Evolutionary conservation across 1,140 invertebrate species (phyloP), one percentile per base, ranked within the genome.

Genomic region (Grapholita molesta): DNA sequence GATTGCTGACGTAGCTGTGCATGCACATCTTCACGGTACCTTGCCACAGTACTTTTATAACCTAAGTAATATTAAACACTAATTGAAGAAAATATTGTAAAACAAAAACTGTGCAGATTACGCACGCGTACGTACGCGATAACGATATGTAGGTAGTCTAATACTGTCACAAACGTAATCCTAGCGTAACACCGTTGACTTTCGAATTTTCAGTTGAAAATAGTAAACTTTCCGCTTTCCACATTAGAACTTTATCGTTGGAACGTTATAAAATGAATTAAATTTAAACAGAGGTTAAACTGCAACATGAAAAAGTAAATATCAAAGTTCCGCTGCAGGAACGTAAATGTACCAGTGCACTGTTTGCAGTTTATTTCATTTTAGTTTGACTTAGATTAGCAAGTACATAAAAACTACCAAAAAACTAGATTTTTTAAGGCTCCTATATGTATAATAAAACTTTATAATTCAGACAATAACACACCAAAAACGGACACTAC

Each of bases 231-330:
- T 48, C 42, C 15, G 42, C 42, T 48, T 48, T 48, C 42, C 42
- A 18, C 42, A 48, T 48, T 48, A 18, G 21, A 48, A 48, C 42
- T 48, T 48, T 48, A 48, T 48, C 42, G 42, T 48, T 48, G 42
- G 18, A 48, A 48, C 42, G 42, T 48, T 25, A 57, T 61, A 28
- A 61, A 28, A 15, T 28, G 28, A 61, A 61, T 61, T 61, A 61
- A 61, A 61, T 32, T 61, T 28, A 61, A 61, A 32, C 55, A 61
- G 55, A 61, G 55, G 55, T 61, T 28, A 61, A 61, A 61, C 55
- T 61, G 55, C 12, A 28, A 30, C 24, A 30, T 15, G 55, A 61
- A 21, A 61, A 61, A 61, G 55, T 61, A 28, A 61, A 61, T 61
- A 28, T 5, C 55, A 61, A 61, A 61, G 12, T 61, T 28, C 12